Percentiles rank a stretch among this genome's conserved stretches.
These are phyloP conservation scores for Neomonachus schauinslandi DNA, from an alignment of 2,113 vertebrate genomes.

Conservation along the genomic window DNA sequence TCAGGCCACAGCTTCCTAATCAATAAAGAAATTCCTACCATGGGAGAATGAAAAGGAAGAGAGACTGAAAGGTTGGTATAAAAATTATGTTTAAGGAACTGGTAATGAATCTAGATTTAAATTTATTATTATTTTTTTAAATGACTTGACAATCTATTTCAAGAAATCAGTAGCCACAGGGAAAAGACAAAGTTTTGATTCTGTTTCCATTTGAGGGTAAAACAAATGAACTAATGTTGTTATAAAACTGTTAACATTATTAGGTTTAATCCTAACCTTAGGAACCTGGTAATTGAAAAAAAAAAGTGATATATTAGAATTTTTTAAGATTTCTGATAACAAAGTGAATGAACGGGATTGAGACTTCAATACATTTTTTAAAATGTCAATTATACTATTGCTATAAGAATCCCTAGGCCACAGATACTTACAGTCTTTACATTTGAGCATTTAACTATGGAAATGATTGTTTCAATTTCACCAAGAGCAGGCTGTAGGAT, in stretches of 20 bases:
- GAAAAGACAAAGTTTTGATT: constrained; percentile 31
- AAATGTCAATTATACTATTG: background rate
- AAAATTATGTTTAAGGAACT: constrained; percentile 68
- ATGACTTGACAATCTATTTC: constrained; percentile 26
- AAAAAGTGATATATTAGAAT: background rate
- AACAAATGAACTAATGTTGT: background rate
- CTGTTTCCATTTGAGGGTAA: background rate
- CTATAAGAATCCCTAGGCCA: background rate
- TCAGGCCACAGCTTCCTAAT: constrained; percentile 81
- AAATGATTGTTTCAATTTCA: background rate
- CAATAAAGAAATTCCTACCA: constrained; percentile 82
- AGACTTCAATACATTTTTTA: background rate
- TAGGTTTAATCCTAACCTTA: background rate
- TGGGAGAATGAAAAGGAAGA: constrained; percentile 51
- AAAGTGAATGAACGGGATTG: background rate
- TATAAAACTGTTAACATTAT: background rate
- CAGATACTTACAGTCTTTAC: background rate
- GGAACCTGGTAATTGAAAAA: background rate
- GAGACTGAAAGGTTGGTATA: constrained; percentile 54
- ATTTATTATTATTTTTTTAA: constrained; percentile 66
- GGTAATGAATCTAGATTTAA: constrained; percentile 43
- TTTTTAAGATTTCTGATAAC: background rate
- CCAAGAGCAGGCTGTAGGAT: background rate
- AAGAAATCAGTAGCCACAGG: constrained; percentile 23
- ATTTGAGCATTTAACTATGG: background rate